A percentile compares a stretch with the other conserved stretches of the same genome.
phyloP scores from a whole-genome alignment of 2,888 invertebrate genomes.

The Aradus depressus region DNA sequence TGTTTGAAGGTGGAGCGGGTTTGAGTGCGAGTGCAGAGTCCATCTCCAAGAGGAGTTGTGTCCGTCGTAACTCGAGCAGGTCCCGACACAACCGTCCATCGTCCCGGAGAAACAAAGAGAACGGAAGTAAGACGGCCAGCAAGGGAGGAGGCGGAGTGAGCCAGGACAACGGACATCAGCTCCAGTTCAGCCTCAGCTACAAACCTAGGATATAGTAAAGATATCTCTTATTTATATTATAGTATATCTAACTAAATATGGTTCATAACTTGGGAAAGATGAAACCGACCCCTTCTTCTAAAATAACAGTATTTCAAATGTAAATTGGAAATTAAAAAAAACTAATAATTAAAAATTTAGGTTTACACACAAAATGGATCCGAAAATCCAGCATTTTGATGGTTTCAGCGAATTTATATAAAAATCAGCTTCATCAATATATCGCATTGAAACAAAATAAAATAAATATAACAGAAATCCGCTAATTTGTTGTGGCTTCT shows the following conservation, averaged over 20 bases:
- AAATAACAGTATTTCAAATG: too few species aligned
- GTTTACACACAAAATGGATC: too few species aligned
- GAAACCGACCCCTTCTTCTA: too few species aligned
- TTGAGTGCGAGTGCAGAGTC: constrained; percentile 52
- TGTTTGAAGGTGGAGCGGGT: constrained; percentile 41
- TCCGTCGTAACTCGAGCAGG: constrained; percentile 41
- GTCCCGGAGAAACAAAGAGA: constrained; percentile 47
- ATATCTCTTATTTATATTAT: background rate
- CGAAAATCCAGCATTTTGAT: too few species aligned
- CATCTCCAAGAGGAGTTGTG: constrained; percentile 46
- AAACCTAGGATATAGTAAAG: constrained; percentile 30
- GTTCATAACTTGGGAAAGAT: background rate
- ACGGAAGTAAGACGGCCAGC: constrained; percentile 35
- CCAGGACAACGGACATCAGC: constrained; percentile 19
- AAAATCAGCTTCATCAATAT: too few species aligned
- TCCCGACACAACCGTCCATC: constrained; percentile 40
- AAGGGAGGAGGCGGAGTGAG: constrained; percentile 14
- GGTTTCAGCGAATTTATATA: too few species aligned
- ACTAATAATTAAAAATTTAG: too few species aligned
- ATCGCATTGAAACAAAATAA: too few species aligned
- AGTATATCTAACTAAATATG: background rate
- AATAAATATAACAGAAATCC: too few species aligned
- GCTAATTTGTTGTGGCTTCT: too few species aligned
- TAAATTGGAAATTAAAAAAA: too few species aligned
- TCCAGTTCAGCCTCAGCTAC: constrained; percentile 29